These are phyloP conservation scores for Mechanitis mazaeus DNA, from an alignment of 2,888 invertebrate species.

Conservation along the genomic window DNA sequence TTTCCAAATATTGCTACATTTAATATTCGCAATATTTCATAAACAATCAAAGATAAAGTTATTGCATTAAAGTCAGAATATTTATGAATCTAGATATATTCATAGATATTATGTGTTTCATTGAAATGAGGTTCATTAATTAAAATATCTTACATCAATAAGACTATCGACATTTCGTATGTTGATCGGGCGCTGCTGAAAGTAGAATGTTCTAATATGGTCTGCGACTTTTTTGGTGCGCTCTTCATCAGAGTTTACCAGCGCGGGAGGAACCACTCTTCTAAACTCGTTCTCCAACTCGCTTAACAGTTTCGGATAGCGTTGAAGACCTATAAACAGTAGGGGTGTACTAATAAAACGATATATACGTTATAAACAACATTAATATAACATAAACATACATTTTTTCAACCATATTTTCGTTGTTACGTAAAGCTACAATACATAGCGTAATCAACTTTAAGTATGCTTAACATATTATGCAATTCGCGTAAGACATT, in stretches of 20 bases:
- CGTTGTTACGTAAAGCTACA: conserved; percentile 32
- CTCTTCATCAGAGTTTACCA: conserved; percentile 54
- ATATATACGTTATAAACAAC: too few relatives aligned
- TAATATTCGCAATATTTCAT: neutral
- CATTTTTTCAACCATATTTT: conserved; percentile 37
- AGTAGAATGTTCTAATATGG: conserved; percentile 76
- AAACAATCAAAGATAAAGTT: neutral
- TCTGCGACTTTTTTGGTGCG: conserved; percentile 53
- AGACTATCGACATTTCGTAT: conserved; percentile 75
- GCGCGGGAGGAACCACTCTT: conserved; percentile 75
- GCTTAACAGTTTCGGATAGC: conserved; percentile 73
- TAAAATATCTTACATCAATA: conserved; percentile 62
- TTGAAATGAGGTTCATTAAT: neutral
- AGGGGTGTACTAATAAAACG: neutral
- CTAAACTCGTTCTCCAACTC: conserved; percentile 76
- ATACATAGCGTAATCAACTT: conserved; percentile 30
- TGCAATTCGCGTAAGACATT: conserved; percentile 31
- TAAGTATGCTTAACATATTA: conserved; percentile 37
- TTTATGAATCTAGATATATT: too few relatives aligned
- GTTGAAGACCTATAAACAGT: conserved; percentile 66
- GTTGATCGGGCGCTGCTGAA: conserved; percentile 74
- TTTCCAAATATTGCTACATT: neutral
- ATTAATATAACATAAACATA: neutral
- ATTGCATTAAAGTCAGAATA: neutral
- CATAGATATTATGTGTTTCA: too few relatives aligned